Conservation (phyloP, 2,113 vertebrate genomes). For the Dryoscopus gambensis region DNA sequence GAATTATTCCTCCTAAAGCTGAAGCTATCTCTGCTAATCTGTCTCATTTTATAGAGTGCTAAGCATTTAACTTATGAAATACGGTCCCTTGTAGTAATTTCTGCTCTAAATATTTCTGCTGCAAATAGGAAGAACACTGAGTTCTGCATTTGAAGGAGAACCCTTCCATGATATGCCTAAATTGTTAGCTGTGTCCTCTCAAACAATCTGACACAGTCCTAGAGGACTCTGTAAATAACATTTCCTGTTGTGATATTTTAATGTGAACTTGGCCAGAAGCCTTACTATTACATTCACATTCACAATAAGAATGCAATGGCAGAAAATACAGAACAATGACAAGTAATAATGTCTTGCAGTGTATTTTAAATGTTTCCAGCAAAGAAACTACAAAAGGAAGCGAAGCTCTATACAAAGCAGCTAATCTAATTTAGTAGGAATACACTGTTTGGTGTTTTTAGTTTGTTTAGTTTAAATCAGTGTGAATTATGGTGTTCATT, state of each 20-base stretch:
- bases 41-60: background rate
- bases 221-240: background rate
- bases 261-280: background rate
- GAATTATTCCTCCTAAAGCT: background rate
- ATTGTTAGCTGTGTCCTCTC: background rate
- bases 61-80: background rate
- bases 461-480: background rate
- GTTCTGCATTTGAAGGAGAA: background rate
- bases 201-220: background rate
- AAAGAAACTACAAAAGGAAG: background rate
- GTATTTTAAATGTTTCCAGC: conserved; percentile 1
- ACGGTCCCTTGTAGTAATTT: background rate
- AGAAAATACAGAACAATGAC: conserved; percentile 20
- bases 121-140: background rate
- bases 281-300: conserved; percentile 1
- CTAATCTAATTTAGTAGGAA: background rate
- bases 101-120: background rate
- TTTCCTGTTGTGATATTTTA: conserved; percentile 25
- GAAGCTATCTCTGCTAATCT: background rate
- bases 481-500: background rate
- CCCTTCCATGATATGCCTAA: background rate
- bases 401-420: background rate
- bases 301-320: background rate
- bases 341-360: background rate
- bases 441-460: background rate